phyloP scores from a whole-genome alignment of 2,888 invertebrate genomes.

The Drosophila bunnanda region DNA sequence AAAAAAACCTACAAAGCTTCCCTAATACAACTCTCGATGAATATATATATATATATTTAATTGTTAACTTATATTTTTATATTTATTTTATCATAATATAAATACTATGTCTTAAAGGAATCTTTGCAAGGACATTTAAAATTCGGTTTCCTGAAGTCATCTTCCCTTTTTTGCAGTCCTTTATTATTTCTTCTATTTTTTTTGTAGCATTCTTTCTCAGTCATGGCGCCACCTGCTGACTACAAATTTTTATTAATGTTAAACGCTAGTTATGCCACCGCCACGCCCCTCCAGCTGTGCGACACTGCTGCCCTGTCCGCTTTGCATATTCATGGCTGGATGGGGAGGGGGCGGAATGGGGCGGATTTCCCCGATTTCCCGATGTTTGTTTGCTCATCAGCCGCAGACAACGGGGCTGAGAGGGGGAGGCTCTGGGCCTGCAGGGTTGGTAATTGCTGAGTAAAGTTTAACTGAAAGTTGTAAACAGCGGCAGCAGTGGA shows the following conservation, averaged over 20 bases:
- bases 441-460: constrained; percentile 32
- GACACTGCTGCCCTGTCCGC: background rate
- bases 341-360: background rate
- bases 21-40: no score
- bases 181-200: background rate
- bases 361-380: constrained; percentile 6
- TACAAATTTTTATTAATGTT: constrained; percentile 59
- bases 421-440: background rate
- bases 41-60: no score
- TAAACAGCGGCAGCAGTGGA: constrained; percentile 27
- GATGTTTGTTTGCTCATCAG: constrained; percentile 50
- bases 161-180: constrained; percentile 1
- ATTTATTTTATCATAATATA: background rate
- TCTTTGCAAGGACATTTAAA: background rate
- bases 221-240: constrained; percentile 41
- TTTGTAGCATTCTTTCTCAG: background rate
- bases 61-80: no score
- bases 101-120: background rate
- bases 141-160: background rate
- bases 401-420: constrained; percentile 27
- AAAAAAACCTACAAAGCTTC: fast-evolving
- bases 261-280: constrained; percentile 55
- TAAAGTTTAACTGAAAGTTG: constrained; percentile 44
- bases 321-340: constrained; percentile 49
- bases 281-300: constrained; percentile 22